phyloP scores from a whole-genome alignment of 2,888 invertebrate genomes.

The Dermolepida albohirtum region DNA sequence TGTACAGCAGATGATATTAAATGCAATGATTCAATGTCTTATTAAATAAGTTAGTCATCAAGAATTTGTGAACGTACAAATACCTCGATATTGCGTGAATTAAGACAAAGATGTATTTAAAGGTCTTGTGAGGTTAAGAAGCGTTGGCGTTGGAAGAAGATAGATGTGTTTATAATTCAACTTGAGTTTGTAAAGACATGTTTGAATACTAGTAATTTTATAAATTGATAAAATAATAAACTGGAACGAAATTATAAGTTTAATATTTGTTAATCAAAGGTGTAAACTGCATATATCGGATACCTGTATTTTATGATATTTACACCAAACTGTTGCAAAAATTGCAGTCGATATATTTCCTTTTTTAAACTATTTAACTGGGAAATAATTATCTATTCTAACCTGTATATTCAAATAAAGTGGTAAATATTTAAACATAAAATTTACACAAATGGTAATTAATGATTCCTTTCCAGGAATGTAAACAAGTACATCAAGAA shows the following conservation, averaged over 20 bases:
- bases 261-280: too few relatives aligned
- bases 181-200: neutral
- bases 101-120: constrained; percentile 7
- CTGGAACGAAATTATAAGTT: too few relatives aligned
- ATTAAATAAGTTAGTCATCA: too few relatives aligned
- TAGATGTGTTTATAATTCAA: too few relatives aligned
- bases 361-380: neutral
- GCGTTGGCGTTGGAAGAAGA: constrained; percentile 9
- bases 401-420: neutral
- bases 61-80: too few relatives aligned
- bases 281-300: too few relatives aligned
- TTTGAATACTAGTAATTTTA: neutral
- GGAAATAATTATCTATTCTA: neutral
- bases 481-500: constrained; percentile 15
- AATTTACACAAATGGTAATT: constrained; percentile 2
- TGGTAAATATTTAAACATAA: neutral
- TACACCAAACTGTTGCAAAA: too few relatives aligned
- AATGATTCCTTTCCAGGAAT: constrained; percentile 23
- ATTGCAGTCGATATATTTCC: too few relatives aligned
- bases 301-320: too few relatives aligned
- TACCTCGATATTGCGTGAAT: neutral
- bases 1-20: too few relatives aligned
- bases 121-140: constrained; percentile 16
- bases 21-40: too few relatives aligned
- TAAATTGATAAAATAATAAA: too few relatives aligned